Percentiles rank a stretch among this genome's conserved stretches.
These are phyloP conservation scores for Dryobotodes eremita DNA, from an alignment of 2,888 invertebrate genomes.

Conservation along the genomic window DNA sequence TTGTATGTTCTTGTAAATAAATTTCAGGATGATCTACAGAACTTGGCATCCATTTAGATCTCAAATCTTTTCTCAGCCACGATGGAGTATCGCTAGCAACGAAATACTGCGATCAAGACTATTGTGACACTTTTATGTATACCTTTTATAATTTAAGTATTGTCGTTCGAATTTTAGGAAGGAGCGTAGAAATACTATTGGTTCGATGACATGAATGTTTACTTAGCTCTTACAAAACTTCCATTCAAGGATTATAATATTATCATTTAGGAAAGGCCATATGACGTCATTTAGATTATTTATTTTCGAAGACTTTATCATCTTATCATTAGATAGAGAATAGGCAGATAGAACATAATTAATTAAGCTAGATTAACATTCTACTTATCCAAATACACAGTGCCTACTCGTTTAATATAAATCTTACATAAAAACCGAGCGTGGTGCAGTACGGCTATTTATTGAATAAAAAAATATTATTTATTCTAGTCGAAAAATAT, in stretches of 20 bases:
- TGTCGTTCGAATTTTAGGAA: not conserved
- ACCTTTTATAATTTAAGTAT: not conserved
- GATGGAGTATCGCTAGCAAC: not conserved
- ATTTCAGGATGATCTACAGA: too few species aligned
- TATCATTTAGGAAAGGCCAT: slow-evolving; percentile 11
- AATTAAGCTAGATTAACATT: slow-evolving; percentile 23
- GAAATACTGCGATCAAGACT: not conserved
- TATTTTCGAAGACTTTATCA: slow-evolving; percentile 28
- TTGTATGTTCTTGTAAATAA: too few species aligned
- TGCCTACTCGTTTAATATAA: slow-evolving; percentile 19
- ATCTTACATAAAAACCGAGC: not conserved
- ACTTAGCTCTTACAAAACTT: not conserved
- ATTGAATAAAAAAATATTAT: too few species aligned
- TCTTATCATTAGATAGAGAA: slow-evolving; percentile 26
- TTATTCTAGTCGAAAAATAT: too few species aligned
- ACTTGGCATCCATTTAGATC: too few species aligned
- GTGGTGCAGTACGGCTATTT: not conserved
- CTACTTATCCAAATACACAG: slow-evolving; percentile 1
- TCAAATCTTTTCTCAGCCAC: not conserved
- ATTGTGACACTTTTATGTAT: not conserved
- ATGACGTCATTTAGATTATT: slow-evolving; percentile 38
- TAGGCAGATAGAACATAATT: slow-evolving; percentile 23
- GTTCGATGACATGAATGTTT: not conserved
- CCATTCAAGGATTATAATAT: slow-evolving; percentile 2
- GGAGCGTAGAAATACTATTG: not conserved